A percentile compares a stretch with the other conserved stretches of the same genome.
Conservation (phyloP, 2,797 vertebrate species). For the Falco cherrug region DNA sequence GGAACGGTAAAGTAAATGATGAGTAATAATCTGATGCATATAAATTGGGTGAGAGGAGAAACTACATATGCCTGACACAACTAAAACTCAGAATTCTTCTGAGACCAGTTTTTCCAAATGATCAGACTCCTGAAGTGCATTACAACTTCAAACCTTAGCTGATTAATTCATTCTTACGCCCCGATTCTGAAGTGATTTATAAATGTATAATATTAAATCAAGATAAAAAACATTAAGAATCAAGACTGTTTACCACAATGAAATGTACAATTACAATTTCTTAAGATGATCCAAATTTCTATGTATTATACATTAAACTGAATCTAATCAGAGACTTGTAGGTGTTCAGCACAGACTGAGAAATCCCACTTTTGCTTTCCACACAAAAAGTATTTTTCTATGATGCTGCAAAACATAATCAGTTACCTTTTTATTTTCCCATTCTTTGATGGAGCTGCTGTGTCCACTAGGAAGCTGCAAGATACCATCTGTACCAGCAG, state of each 20-base stretch:
- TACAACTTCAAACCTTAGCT: background rate
- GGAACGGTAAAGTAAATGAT: background rate
- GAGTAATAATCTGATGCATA: background rate
- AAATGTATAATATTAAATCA: background rate
- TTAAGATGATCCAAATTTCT: background rate
- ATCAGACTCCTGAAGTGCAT: background rate
- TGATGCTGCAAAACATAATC: background rate
- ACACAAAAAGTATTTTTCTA: background rate
- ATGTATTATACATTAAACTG: background rate
- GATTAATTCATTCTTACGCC: background rate
- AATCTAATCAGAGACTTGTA: background rate
- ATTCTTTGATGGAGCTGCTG: constrained; percentile 78
- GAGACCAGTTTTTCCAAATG: background rate
- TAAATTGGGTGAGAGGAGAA: background rate
- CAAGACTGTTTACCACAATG: background rate
- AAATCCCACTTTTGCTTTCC: background rate
- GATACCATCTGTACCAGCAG: constrained; percentile 76
- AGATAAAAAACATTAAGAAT: background rate
- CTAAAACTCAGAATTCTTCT: background rate
- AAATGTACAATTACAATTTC: background rate
- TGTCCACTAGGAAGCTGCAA: constrained; percentile 78
- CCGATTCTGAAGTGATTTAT: background rate
- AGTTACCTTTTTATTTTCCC: constrained; percentile 86
- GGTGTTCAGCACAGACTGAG: background rate
- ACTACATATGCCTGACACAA: background rate